phyloP scores from a whole-genome alignment of 2,113 vertebrate species.

The Prochilodus magdalenae region DNA sequence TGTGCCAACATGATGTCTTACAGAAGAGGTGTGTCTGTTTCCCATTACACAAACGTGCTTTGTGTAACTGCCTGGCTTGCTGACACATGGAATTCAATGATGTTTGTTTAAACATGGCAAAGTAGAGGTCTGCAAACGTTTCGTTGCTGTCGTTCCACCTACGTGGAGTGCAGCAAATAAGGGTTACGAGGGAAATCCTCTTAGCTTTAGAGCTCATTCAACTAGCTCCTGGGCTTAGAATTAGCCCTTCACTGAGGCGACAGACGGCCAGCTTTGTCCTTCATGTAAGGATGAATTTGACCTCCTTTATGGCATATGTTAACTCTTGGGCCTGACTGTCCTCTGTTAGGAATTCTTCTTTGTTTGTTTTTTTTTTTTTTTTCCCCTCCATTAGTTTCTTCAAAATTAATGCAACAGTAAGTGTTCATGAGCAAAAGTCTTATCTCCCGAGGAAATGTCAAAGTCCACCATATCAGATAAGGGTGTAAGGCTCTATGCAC shows the following conservation, averaged over 20 bases:
- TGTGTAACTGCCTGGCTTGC: slow-evolving; percentile 28
- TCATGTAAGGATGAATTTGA: slow-evolving; percentile 3
- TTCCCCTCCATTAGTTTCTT: too few relatives aligned
- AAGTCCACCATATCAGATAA: too few relatives aligned
- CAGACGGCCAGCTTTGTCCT: slow-evolving; percentile 52
- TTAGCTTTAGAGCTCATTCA: slow-evolving; percentile 64
- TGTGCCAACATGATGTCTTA: slow-evolving; percentile 24
- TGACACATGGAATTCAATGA: neutral
- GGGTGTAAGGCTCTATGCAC: neutral
- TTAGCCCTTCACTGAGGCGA: slow-evolving; percentile 39
- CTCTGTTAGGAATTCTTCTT: neutral
- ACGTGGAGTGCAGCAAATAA: slow-evolving; percentile 36
- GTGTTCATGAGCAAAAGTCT: too few relatives aligned
- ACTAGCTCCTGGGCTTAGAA: slow-evolving; percentile 59
- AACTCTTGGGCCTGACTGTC: neutral
- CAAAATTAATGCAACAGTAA: too few relatives aligned
- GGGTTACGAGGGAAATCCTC: slow-evolving; percentile 73
- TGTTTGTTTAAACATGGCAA: slow-evolving; percentile 3
- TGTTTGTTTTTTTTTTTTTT: too few relatives aligned
- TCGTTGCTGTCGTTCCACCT: neutral
- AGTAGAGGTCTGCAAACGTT: neutral
- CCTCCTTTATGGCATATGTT: neutral
- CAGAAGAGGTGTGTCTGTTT: slow-evolving; percentile 33
- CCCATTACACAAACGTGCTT: slow-evolving; percentile 39
- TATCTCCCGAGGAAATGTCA: too few relatives aligned